phyloP scores from a whole-genome alignment of 2,113 vertebrate genomes.

The Psettodes erumei region DNA sequence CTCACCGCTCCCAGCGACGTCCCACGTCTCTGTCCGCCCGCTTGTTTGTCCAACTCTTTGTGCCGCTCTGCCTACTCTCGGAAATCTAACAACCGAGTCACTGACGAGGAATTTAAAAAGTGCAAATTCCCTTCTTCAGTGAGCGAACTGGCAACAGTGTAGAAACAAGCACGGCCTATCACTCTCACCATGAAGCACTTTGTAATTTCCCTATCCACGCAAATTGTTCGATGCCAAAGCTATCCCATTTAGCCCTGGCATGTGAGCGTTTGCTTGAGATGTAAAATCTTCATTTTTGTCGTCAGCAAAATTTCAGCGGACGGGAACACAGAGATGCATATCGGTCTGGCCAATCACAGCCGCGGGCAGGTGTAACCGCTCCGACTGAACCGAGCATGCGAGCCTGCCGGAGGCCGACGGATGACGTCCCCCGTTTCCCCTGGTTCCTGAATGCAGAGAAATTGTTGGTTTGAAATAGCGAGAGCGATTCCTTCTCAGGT shows the following conservation, averaged over 20 bases:
- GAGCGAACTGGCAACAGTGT: not conserved
- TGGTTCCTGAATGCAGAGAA: not conserved
- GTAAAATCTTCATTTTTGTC: not conserved
- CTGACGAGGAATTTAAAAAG: not conserved
- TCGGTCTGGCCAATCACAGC: not conserved
- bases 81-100: not conserved
- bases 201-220: not conserved
- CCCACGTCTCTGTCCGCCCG: not conserved
- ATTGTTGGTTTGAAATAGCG: not conserved
- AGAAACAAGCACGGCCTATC: not conserved
- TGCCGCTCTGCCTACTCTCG: not conserved
- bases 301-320: not conserved
- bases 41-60: not conserved
- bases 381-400: not conserved
- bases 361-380: too few relatives aligned
- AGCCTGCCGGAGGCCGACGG: not conserved
- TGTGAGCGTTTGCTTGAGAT: not conserved
- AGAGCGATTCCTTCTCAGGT: not conserved
- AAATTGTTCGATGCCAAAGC: not conserved
- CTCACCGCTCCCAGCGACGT: not conserved
- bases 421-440: not conserved
- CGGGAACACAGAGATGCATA: too few relatives aligned
- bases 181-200: not conserved
- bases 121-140: not conserved
- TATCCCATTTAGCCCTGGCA: not conserved